Evolutionary conservation across 1,140 invertebrate species (phyloP), one percentile per base, ranked within the genome.

Genomic region (Sarcophaga peregrina): DNA sequence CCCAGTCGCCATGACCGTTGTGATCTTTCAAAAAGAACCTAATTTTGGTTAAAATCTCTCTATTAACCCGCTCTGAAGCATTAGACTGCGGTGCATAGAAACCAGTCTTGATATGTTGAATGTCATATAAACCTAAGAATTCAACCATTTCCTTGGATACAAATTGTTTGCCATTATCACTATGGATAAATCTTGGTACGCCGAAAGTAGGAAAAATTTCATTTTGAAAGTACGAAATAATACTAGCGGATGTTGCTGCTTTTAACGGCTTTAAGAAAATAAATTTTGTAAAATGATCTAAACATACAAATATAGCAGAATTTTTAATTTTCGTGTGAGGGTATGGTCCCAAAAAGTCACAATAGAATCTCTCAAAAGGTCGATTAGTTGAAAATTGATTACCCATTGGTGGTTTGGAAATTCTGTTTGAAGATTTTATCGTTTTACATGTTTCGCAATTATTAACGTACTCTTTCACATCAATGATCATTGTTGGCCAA

Each of bases 351-450:
- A 73, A 73, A 37, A 73, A 73, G 37, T 73, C 72, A 11, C 72
- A 73, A 37, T 73, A 37, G 1, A 73, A 37, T 37, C 72, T 73
- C 46, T 85, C 80, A 13, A 83, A 85, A 62, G 84, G 83, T 20
- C 20, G 58, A 73, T 78, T 82, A 83, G 73, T 75, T 45, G 15
- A 15, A n/a, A 75, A 75, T 46, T 37, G 45, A 45, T 47, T 37
- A 13, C 73, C 73, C 73, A 75, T 75, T 15, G 45, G 73, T 8
- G 73, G 73, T 46, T 75, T 75, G 73, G 73, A 11, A n/a, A 75
- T 75, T 75, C 47, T 37, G 45, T 47, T 75, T 45, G 73, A 46
- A 47, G 73, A n/a, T 75, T 75, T 75, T 8, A 47, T 75, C 7
- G 47, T 15, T 75, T 75, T 75, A n/a, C 73, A 75, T 47, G n/a